These are phyloP conservation scores for Rhyacophila evoluta DNA, from an alignment of 2,888 invertebrate genomes.

Conservation along the genomic window DNA sequence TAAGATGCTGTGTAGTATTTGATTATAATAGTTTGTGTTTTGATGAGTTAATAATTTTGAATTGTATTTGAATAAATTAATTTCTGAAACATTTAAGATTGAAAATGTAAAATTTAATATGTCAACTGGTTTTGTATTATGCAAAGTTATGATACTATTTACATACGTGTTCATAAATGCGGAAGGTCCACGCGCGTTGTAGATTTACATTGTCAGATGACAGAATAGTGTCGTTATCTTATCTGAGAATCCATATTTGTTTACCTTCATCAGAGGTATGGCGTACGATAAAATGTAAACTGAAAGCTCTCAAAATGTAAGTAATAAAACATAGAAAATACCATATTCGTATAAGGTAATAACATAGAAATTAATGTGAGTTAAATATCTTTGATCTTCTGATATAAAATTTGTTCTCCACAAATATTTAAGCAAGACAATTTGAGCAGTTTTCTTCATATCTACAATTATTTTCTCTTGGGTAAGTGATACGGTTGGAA, in stretches of 20 bases:
- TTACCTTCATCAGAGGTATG: not conserved
- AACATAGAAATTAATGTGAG: no score
- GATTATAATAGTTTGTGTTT: no score
- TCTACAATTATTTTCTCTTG: not conserved
- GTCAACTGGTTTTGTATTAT: no score
- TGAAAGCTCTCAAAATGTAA: not conserved
- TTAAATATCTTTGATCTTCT: not conserved
- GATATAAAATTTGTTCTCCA: not conserved
- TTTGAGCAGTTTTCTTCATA: not conserved
- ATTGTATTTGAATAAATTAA: no score
- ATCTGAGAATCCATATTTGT: not conserved
- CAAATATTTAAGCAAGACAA: not conserved
- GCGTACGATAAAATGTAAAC: not conserved
- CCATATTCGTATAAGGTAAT: no score
- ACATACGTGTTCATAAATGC: not conserved
- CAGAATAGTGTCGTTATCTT: not conserved
- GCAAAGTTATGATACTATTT: not conserved
- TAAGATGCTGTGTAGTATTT: no score
- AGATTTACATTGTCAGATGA: not conserved
- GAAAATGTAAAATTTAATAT: no score
- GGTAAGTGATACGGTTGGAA: not conserved
- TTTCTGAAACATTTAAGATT: no score
- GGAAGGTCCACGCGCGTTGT: not conserved
- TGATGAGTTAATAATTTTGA: no score
- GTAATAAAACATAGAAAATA: not conserved